phyloP scores from a whole-genome alignment of 2,888 invertebrate species.

The Phaonia tiefii region DNA sequence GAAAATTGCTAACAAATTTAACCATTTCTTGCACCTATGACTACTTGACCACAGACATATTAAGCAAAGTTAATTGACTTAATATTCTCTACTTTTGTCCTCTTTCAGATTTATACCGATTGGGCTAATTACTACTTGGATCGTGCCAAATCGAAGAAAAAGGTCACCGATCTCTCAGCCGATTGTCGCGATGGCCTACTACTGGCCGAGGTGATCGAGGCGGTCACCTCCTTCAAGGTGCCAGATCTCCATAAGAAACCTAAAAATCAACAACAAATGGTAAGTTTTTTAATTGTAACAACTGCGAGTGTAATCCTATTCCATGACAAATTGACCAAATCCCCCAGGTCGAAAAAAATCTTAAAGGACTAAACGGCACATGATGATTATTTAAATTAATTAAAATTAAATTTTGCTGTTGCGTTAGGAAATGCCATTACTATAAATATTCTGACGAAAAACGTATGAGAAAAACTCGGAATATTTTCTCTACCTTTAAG shows the following conservation, averaged over 20 bases:
- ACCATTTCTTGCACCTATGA: too few relatives aligned
- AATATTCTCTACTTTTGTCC: constrained; percentile 67
- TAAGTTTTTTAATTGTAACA: constrained; percentile 81
- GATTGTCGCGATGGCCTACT: constrained; percentile 96
- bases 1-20: too few relatives aligned
- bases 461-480: constrained; percentile 6
- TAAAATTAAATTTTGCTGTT: constrained; percentile 44
- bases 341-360: constrained; percentile 1
- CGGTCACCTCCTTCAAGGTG: constrained; percentile 90
- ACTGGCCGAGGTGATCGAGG: constrained; percentile 95
- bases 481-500: neutral
- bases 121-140: constrained; percentile 99
- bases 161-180: constrained; percentile 91
- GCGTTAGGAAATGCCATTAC: constrained; percentile 59
- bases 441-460: constrained; percentile 33
- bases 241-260: constrained; percentile 91
- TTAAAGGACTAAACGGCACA: constrained; percentile 24
- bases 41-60: too few relatives aligned
- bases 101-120: constrained; percentile 95
- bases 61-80: too few relatives aligned
- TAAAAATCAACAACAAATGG: constrained; percentile 95
- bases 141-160: constrained; percentile 91
- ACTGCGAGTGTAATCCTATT: neutral
- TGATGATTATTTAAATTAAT: constrained; percentile 58
- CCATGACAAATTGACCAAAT: constrained; percentile 13